Evolutionary conservation across 2,113 vertebrate species (phyloP).

Genomic region (mouse (Mus musculus)): DNA sequence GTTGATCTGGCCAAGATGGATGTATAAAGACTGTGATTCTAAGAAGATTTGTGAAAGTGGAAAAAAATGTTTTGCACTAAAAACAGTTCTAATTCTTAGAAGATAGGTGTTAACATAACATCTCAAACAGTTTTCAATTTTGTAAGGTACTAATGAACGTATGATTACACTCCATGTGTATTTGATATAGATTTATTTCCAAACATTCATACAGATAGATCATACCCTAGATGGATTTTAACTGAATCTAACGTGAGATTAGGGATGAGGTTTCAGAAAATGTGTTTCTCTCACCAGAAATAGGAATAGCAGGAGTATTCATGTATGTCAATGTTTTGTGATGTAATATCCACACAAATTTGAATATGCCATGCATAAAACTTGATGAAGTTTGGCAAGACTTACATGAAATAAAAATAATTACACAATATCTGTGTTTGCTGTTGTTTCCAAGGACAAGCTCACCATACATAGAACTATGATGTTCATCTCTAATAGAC

Average conservation of each 20-base stretch:
- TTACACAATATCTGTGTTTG: too few species aligned
- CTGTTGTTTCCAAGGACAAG: neutral
- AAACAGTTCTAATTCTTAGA: conserved; percentile 37
- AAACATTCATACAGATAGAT: neutral
- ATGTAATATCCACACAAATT: neutral
- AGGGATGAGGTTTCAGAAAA: neutral
- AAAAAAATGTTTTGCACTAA: neutral
- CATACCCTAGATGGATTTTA: neutral
- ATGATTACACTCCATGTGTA: neutral
- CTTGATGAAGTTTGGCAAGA: neutral
- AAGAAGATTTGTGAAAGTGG: neutral
- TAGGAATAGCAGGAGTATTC: neutral
- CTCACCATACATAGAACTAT: neutral
- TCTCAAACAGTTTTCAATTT: neutral
- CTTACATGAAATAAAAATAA: neutral
- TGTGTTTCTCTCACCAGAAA: neutral
- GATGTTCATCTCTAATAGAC: neutral
- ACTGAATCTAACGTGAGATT: neutral
- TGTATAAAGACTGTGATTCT: neutral
- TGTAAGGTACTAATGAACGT: neutral
- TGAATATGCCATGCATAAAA: neutral
- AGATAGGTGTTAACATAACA: neutral
- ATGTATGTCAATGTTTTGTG: neutral
- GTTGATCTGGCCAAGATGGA: conserved; percentile 49
- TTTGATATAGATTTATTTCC: neutral